phyloP scores from a whole-genome alignment of 2,888 invertebrate genomes.

The Luffia ferchaultella region DNA sequence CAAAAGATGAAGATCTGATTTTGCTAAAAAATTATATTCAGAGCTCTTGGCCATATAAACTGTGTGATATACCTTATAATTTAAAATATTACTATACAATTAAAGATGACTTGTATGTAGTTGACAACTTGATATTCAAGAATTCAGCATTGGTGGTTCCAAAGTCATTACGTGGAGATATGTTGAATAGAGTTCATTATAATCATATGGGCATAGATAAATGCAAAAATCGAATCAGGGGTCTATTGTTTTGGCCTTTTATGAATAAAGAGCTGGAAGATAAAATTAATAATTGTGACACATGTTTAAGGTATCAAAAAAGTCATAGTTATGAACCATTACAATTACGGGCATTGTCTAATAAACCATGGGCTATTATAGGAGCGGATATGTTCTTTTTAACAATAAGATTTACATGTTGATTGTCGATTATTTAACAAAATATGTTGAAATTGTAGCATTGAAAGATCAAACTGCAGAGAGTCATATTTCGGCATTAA shows the following conservation, averaged over 20 bases:
- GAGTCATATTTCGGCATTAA: slow-evolving; percentile 5
- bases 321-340: slow-evolving; percentile 3
- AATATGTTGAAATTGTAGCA: slow-evolving; percentile 7
- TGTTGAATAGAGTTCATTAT: slow-evolving; percentile 5
- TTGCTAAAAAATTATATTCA: too few species aligned
- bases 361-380: slow-evolving; percentile 7
- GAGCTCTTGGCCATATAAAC: too few species aligned
- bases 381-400: slow-evolving; percentile 9
- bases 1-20: slow-evolving; percentile 3
- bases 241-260: slow-evolving; percentile 7
- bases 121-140: slow-evolving; percentile 7
- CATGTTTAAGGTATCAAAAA: slow-evolving; percentile 4
- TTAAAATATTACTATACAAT: too few species aligned
- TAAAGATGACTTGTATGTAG: slow-evolving; percentile 7
- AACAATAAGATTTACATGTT: slow-evolving; percentile 6
- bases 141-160: slow-evolving; percentile 8
- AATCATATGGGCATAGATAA: too few species aligned
- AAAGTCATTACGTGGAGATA: slow-evolving; percentile 2
- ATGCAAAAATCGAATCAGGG: slow-evolving; percentile 7
- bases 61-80: too few species aligned
- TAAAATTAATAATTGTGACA: slow-evolving; percentile 7
- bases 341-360: slow-evolving; percentile 1
- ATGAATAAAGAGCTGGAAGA: slow-evolving; percentile 9
- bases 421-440: slow-evolving; percentile 6
- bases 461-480: slow-evolving; percentile 6